phyloP scores from a whole-genome alignment of 1,140 invertebrate species.

The Spodoptera frugiperda region DNA sequence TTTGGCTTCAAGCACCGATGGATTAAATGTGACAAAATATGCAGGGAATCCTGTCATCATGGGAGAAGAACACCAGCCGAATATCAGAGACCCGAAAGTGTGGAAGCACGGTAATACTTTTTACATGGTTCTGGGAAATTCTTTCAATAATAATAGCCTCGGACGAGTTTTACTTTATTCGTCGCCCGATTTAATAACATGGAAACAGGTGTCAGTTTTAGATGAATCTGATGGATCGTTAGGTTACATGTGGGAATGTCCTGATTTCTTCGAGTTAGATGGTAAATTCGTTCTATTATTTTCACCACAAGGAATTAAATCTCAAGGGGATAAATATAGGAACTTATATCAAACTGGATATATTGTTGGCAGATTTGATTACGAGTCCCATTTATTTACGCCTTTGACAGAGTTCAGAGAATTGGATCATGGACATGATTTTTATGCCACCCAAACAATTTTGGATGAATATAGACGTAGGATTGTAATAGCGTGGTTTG shows the following conservation, averaged over 20 bases:
- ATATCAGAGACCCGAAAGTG: conserved; percentile 81
- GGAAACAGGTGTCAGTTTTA: conserved; percentile 68
- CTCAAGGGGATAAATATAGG: conserved; percentile 74
- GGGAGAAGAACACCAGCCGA: conserved; percentile 62
- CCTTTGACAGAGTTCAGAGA: conserved; percentile 67
- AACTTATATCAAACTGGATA: conserved; percentile 81
- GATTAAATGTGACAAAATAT: conserved; percentile 68
- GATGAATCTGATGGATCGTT: conserved; percentile 69
- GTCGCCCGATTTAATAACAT: conserved; percentile 69
- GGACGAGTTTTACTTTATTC: conserved; percentile 72
- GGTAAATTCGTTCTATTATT: conserved; percentile 73
- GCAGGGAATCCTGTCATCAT: conserved; percentile 69
- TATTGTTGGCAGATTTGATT: conserved; percentile 75
- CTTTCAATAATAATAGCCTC: conserved; percentile 62
- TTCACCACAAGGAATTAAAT: conserved; percentile 77
- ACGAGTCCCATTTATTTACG: conserved; percentile 63
- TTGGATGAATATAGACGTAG: conserved; percentile 62
- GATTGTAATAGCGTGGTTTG: conserved; percentile 75
- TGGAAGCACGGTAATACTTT: conserved; percentile 74
- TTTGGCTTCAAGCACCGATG: conserved; percentile 69
- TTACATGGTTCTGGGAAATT: conserved; percentile 80
- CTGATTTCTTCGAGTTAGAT: conserved; percentile 76
- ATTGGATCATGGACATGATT: conserved; percentile 79
- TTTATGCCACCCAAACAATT: conserved; percentile 80
- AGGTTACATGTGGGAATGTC: conserved; percentile 81